Conservation (phyloP, 2,888 invertebrate species). For the Boloria euphrosyne region DNA sequence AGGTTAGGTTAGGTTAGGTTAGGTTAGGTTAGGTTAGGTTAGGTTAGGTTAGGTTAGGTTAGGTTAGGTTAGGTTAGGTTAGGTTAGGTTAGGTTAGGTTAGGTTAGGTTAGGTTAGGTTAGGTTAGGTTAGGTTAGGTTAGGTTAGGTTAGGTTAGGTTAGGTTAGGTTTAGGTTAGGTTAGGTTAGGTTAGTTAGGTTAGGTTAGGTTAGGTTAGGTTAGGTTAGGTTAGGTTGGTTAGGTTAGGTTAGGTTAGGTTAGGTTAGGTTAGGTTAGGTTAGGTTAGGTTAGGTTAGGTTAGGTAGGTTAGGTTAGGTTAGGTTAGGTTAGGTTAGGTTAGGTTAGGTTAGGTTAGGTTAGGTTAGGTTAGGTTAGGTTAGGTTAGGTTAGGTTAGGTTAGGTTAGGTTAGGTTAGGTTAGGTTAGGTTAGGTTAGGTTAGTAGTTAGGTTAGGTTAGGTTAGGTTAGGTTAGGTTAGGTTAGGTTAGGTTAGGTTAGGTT, state of each 20-base stretch:
- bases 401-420: conserved; percentile 36
- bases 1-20: conserved; percentile 5
- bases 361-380: conserved; percentile 25
- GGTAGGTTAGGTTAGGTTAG: conserved; percentile 29
- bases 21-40: conserved; percentile 31
- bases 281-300: conserved; percentile 30
- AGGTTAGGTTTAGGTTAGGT: conserved; percentile 38
- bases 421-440: conserved; percentile 38
- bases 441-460: conserved; percentile 36
- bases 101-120: conserved; percentile 41
- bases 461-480: conserved; percentile 40
- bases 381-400: conserved; percentile 29
- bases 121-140: conserved; percentile 42
- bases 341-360: conserved; percentile 15
- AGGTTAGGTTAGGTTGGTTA: conserved; percentile 31
- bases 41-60: conserved; percentile 41
- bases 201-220: conserved; percentile 34
- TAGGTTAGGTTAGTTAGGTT: conserved; percentile 38
- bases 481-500: conserved; percentile 41
- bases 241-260: no score
- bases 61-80: conserved; percentile 37
- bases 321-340: conserved; percentile 29
- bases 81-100: conserved; percentile 39
- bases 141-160: no score
- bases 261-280: conserved; percentile 12